phyloP scores from a whole-genome alignment of 2,113 vertebrate species.

The Rhizomys pruinosus region DNA sequence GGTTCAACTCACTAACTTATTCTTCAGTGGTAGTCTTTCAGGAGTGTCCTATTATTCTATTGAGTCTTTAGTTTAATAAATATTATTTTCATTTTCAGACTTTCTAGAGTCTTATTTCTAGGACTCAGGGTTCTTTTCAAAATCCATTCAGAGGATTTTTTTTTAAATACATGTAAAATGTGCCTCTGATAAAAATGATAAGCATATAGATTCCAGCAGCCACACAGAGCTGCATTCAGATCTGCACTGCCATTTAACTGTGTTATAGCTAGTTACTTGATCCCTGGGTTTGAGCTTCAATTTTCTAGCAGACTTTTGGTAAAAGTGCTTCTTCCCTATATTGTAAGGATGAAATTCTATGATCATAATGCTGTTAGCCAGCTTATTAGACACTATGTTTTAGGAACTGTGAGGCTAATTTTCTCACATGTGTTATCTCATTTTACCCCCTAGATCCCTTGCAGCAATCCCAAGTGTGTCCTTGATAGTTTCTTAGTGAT shows the following conservation, averaged over 20 bases:
- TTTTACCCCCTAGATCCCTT: constrained; percentile 29
- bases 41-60: background rate
- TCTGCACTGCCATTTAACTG: background rate
- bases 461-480: background rate
- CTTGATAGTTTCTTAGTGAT: background rate
- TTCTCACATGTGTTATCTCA: background rate
- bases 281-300: constrained; percentile 3
- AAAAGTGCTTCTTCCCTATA: background rate
- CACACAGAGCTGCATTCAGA: background rate
- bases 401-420: background rate
- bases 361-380: background rate
- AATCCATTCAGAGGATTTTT: constrained; percentile 16
- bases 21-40: constrained; percentile 35
- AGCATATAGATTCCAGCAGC: background rate
- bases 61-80: constrained; percentile 5
- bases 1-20: background rate
- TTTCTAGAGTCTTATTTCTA: background rate
- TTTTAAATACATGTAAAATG: constrained; percentile 5
- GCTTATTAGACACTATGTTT: background rate
- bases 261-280: constrained; percentile 1
- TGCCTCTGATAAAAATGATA: background rate
- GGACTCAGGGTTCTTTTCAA: background rate
- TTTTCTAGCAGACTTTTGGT: constrained; percentile 30
- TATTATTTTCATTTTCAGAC: constrained; percentile 7
- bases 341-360: constrained; percentile 7